Evolutionary conservation across 2,113 vertebrate species (phyloP).

Genomic region (Phaetusa simplex): DNA sequence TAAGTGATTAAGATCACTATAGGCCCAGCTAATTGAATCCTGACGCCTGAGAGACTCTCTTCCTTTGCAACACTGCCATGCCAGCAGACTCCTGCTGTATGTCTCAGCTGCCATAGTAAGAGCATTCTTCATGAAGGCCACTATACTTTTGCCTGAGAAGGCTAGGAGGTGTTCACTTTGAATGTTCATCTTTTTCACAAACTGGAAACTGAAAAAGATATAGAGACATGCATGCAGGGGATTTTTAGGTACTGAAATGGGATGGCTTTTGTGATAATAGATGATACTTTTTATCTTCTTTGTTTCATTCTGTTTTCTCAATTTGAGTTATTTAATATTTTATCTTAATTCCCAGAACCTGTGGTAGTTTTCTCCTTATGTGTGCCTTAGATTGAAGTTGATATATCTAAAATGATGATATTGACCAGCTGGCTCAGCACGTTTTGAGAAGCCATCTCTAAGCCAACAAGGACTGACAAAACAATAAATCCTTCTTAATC

Average conservation of each 20-base stretch:
- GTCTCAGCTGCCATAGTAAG: background rate
- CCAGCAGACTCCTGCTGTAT: background rate
- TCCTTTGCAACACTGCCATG: background rate
- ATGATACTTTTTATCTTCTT: background rate
- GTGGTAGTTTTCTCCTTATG: background rate
- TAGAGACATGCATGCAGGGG: background rate
- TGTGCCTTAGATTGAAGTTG: background rate
- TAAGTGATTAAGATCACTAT: no score
- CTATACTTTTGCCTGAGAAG: background rate
- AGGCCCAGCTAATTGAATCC: background rate
- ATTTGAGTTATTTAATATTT: background rate
- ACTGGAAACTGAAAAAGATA: background rate
- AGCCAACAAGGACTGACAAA: conserved; percentile 26
- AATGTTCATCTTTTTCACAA: background rate
- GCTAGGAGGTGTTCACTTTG: background rate
- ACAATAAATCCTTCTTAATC: conserved; percentile 25
- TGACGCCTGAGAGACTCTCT: background rate
- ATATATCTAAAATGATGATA: background rate
- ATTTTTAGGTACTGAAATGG: background rate
- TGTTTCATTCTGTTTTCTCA: background rate
- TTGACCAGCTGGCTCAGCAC: background rate
- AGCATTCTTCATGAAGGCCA: background rate
- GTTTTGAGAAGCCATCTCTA: background rate
- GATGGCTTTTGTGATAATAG: background rate
- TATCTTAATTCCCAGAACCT: background rate